Percentiles rank a stretch among this genome's conserved stretches.
These are phyloP conservation scores for Centruroides sculpturatus DNA, from an alignment of 1,140 invertebrate species.

Conservation along the genomic window DNA sequence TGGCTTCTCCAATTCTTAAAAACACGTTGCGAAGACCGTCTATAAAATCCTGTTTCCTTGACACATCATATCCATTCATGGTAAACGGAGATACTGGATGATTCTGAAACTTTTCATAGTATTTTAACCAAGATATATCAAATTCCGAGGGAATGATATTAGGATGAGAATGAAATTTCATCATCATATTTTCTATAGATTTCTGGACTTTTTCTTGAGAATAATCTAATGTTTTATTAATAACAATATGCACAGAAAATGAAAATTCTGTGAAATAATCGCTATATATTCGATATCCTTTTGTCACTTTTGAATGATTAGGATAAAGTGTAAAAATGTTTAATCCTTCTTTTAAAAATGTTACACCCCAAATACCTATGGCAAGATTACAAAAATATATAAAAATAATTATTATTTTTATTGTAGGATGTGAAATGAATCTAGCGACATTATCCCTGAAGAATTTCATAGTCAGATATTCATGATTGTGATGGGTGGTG, in stretches of 20 bases:
- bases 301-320: slow-evolving; percentile 76
- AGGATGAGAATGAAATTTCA: slow-evolving; percentile 60
- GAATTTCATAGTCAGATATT: slow-evolving; percentile 48
- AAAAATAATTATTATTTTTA: slow-evolving; percentile 60
- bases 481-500: no score
- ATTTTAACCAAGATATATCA: slow-evolving; percentile 78
- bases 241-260: slow-evolving; percentile 71
- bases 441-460: slow-evolving; percentile 64
- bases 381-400: slow-evolving; percentile 63
- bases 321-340: slow-evolving; percentile 67
- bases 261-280: slow-evolving; percentile 78
- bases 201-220: slow-evolving; percentile 59
- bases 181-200: slow-evolving; percentile 60
- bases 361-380: slow-evolving; percentile 73
- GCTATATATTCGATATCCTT: slow-evolving; percentile 75
- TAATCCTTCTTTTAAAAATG: slow-evolving; percentile 72
- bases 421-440: slow-evolving; percentile 54
- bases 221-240: slow-evolving; percentile 68
- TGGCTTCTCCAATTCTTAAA: slow-evolving; percentile 19
- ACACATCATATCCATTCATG: slow-evolving; percentile 50
- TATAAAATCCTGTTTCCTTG: slow-evolving; percentile 58
- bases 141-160: slow-evolving; percentile 52
- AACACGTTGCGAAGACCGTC: slow-evolving; percentile 49
- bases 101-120: slow-evolving; percentile 60
- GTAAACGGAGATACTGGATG: slow-evolving; percentile 47